Conservation (phyloP, 2,888 invertebrate species). For the Aquatica leii region DNA sequence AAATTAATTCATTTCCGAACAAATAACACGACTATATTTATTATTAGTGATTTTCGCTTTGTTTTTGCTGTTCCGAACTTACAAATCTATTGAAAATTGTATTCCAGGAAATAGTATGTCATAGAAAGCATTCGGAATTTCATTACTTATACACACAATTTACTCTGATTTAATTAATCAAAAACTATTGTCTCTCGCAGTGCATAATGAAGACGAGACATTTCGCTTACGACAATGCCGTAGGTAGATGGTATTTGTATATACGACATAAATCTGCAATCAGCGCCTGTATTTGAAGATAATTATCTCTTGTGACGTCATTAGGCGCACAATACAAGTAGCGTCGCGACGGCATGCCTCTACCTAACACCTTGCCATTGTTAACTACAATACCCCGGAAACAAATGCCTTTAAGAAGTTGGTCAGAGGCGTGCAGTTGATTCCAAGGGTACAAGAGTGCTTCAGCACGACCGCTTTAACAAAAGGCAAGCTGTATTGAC, state of each 20-base stretch:
- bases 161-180: conserved; percentile 34
- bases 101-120: conserved; percentile 8
- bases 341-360: conserved; percentile 29
- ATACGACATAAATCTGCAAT: conserved; percentile 44
- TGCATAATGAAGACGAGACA: conserved; percentile 35
- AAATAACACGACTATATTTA: too few species aligned
- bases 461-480: conserved; percentile 21
- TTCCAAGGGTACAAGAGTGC: conserved; percentile 24
- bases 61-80: not conserved
- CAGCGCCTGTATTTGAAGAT: conserved; percentile 46
- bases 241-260: conserved; percentile 38
- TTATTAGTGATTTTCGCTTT: not conserved
- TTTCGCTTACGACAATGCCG: conserved; percentile 28
- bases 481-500: conserved; percentile 26
- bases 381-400: conserved; percentile 30
- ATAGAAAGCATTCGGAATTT: conserved; percentile 17
- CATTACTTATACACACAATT: conserved; percentile 29
- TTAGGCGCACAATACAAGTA: conserved; percentile 33
- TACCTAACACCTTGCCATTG: conserved; percentile 24
- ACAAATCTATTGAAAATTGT: not conserved
- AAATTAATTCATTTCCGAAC: too few species aligned
- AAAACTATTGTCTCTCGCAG: conserved; percentile 34
- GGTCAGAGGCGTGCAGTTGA: conserved; percentile 31
- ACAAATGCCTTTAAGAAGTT: conserved; percentile 28
- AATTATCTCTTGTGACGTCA: conserved; percentile 45